Evolutionary conservation across 2,113 vertebrate genomes (phyloP), one percentile per base, ranked within the genome.

Genomic region (Oreochromis niloticus): DNA sequence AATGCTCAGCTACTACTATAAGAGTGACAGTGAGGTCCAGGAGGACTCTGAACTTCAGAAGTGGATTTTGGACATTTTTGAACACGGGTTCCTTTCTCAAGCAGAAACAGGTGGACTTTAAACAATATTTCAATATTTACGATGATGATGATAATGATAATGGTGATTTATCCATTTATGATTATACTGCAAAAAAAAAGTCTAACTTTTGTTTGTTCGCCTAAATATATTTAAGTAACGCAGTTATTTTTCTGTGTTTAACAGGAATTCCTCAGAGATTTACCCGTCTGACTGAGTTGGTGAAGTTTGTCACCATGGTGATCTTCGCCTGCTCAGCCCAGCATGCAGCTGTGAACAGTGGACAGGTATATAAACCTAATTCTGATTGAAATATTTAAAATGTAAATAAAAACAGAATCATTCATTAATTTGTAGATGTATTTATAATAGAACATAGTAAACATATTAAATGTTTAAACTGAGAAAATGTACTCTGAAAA

Each of bases 1-100:
- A 80, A 11, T 96, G 2, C 34, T 96, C 12, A 6, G 50, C 6
- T 36, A 71, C 86, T 95, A 95, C 89, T 96, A 96, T 88, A 89
- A 91, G 61, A 84, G 3, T 17, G 91, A 96, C 8, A 0, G 1
- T 3, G 83, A 93, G 2, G 91, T 96, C 39, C 54, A 81, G 63
- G 19, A 90, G 7, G 97, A 98, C 91, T 10, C 66, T 0, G 97
- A 97, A 88, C 86, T 97, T 39, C 97, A 97, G 88, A 94, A 73
- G 17, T 97, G 97, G 97, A 94, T 97, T 59, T 61, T 68, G 7
- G 97, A 97, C 83, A 97, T 97, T 94, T 97, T 96, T 88, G 91
- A 94, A 48, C 92, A 97, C 34, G 97, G 96, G 3, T 96, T 97
- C 7, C 93, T 97, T 24, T 93, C 93, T 27, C 87, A 95, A 1